Conservation (phyloP, 1,140 invertebrate genomes). For the Ridgeia piscesae region DNA sequence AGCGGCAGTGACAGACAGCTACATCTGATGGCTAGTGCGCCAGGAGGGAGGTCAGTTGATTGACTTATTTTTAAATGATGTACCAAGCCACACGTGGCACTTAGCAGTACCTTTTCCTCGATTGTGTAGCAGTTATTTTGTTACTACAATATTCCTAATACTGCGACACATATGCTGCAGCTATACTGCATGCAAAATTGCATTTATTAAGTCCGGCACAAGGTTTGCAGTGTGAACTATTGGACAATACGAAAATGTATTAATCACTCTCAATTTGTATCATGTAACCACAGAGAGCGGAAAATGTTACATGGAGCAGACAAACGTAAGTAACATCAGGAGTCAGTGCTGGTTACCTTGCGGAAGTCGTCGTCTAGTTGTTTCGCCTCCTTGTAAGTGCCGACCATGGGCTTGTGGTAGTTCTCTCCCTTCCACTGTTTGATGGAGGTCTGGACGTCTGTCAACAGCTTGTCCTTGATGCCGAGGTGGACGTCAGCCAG, state of each 20-base stretch:
- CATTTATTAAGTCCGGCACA: too few relatives aligned
- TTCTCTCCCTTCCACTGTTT: constrained; percentile 97
- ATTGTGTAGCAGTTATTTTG: too few relatives aligned
- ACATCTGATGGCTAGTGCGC: not conserved
- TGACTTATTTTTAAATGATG: not conserved
- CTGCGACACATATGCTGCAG: not conserved
- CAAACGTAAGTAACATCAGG: too few relatives aligned
- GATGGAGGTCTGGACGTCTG: constrained; percentile 84
- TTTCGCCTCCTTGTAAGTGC: constrained; percentile 90
- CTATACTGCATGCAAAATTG: not conserved
- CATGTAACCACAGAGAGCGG: too few relatives aligned
- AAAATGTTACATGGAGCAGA: too few relatives aligned
- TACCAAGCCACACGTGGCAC: too few relatives aligned
- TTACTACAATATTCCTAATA: not conserved
- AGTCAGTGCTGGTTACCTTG: constrained; percentile 68
- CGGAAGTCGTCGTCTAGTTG: constrained; percentile 98
- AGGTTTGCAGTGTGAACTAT: too few relatives aligned
- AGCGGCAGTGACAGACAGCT: not conserved
- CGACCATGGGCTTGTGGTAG: constrained; percentile 94
- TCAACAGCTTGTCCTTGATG: constrained; percentile 85
- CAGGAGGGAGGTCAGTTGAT: not conserved
- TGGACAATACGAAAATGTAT: too few relatives aligned
- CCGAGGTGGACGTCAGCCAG: constrained; percentile 85
- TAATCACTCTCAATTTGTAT: too few relatives aligned
- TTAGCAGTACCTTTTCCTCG: too few relatives aligned